A percentile compares a stretch with the other conserved stretches of the same genome.
Evolutionary conservation across 2,888 invertebrate species (phyloP).

Genomic region (Luperina testacea): DNA sequence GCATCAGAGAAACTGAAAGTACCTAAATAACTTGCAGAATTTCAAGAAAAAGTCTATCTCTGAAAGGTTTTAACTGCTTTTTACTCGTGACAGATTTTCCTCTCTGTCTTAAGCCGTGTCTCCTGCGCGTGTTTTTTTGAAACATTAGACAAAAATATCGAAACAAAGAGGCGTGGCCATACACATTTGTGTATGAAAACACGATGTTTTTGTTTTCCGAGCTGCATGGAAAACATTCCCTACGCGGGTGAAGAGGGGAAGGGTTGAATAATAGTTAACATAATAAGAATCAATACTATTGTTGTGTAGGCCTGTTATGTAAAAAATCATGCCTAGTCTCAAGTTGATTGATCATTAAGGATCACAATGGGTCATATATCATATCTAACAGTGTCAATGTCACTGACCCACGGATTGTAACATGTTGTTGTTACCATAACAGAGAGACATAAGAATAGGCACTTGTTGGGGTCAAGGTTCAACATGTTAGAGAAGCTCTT

Average conservation of each 20-base stretch:
- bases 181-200: too few relatives aligned
- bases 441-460: conserved; percentile 36
- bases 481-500: conserved; percentile 19
- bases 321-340: conserved; percentile 46
- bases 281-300: conserved; percentile 51
- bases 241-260: too few relatives aligned
- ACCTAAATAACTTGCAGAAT: not conserved
- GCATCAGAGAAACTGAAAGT: not conserved
- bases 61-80: too few relatives aligned
- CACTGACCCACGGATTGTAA: conserved; percentile 66
- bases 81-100: not conserved
- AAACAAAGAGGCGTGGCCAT: too few relatives aligned
- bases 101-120: not conserved
- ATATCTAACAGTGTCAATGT: conserved; percentile 73
- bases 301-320: conserved; percentile 52
- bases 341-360: conserved; percentile 61
- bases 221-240: too few relatives aligned
- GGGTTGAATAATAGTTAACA: conserved; percentile 45
- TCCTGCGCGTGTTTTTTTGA: too few relatives aligned
- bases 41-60: not conserved
- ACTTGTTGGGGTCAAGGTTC: conserved; percentile 52
- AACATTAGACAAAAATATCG: too few relatives aligned
- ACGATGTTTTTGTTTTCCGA: too few relatives aligned
- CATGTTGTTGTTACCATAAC: conserved; percentile 50
- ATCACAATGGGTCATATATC: conserved; percentile 63